Evolutionary conservation across 2,888 invertebrate species (phyloP).

Genomic region (Rhorus exstirpatorius): DNA sequence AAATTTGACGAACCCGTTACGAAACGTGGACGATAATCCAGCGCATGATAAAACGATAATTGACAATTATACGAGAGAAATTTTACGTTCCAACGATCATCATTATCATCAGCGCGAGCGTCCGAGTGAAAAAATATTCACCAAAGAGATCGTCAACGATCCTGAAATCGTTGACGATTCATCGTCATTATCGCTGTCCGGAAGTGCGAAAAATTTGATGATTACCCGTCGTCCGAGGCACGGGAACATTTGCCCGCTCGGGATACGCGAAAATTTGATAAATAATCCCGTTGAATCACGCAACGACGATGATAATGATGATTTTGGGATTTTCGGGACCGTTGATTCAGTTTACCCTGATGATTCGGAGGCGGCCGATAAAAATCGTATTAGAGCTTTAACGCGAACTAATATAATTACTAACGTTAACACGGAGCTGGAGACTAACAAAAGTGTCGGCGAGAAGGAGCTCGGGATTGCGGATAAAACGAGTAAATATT

Average conservation of each 20-base stretch:
- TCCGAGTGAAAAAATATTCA: slow-evolving; percentile 66
- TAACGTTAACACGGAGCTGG: slow-evolving; percentile 82
- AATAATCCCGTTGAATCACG: no score
- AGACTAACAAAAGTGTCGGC: slow-evolving; percentile 80
- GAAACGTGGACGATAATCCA: no score
- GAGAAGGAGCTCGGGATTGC: slow-evolving; percentile 48
- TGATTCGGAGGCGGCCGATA: slow-evolving; percentile 67
- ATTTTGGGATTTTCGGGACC: slow-evolving; percentile 31
- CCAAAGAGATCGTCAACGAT: slow-evolving; percentile 4
- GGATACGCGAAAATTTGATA: not conserved
- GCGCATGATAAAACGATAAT: not conserved
- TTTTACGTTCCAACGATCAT: slow-evolving; percentile 64
- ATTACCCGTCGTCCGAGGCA: no score
- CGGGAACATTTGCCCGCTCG: no score
- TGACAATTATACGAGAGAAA: slow-evolving; percentile 2
- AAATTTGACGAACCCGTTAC: no score
- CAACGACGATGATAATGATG: slow-evolving; percentile 28
- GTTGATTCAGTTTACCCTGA: slow-evolving; percentile 70
- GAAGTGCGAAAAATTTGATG: no score
- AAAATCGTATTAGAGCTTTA: slow-evolving; percentile 71
- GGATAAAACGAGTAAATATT: not conserved
- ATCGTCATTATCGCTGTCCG: not conserved
- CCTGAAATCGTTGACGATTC: slow-evolving; percentile 18
- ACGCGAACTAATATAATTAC: slow-evolving; percentile 79
- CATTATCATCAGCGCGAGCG: slow-evolving; percentile 73